Base-by-base conservation (phyloP, 2,113 vertebrate species). In the Cololabis saira region DNA sequence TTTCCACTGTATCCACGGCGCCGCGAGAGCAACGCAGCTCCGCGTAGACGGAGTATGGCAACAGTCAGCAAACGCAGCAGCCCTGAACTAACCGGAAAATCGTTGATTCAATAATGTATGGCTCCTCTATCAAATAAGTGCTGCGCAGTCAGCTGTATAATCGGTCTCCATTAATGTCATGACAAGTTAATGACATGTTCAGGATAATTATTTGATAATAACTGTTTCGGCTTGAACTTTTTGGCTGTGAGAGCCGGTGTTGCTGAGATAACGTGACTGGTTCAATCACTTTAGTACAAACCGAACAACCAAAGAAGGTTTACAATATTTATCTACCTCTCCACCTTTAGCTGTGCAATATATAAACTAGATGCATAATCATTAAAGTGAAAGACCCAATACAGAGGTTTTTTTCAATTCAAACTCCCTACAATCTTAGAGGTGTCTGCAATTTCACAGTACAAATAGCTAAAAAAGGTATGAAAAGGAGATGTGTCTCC, bases 21-120 rank as follows among this genome's bases (percentile, higher is more conserved):
- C 44, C 49, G 48, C 19, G 54, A 53, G 62, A 62, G 53, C 58
- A 48, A 61, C 53, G 69, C 81, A 86, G 80, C 80, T 82, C 78
- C 11, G 49, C n/a, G 37, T 18, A 66, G 52, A 59, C 45, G 41
- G 56, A 80, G 71, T 62, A 62, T 61, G 84, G 80, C 81, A 76
- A 88, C 61, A 74, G 61, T 63, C 59, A 74, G 70, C 40, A 81
- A 60, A 74, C 2, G 2, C 61, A 74, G 65, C 64, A 59, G 57
- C 45, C 50, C 56, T 41, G 42, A 53, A 47, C 19, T 3, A 76
- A 78, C 65, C 27, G 51, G 56, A 49, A 76, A 79, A 75, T 65
- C 40, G 62, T 80, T 73, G 61, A 82, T 51, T 71, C 49, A 51
- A 56, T 78, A 69, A 81, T 72, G 52, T 53, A 67, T 42, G 17